Conservation (phyloP, 1,140 invertebrate species). For the Tribolium madens region DNA sequence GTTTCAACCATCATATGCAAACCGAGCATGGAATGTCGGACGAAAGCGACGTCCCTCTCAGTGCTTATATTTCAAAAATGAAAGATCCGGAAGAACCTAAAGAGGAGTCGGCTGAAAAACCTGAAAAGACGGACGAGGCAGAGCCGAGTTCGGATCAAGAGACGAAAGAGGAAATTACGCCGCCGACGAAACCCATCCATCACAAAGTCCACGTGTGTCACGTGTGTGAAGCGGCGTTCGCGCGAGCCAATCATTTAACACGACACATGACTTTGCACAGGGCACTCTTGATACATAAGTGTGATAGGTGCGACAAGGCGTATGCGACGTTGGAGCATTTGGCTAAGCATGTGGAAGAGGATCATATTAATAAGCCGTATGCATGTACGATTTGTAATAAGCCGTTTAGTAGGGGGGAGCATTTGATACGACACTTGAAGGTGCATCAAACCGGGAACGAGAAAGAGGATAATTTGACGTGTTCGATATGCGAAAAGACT, state of each 20-base stretch:
- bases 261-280: conserved; percentile 64
- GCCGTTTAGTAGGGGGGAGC: conserved; percentile 63
- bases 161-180: conserved; percentile 3
- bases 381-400: conserved; percentile 72
- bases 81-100: conserved; percentile 45
- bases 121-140: not conserved
- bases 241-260: conserved; percentile 61
- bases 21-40: conserved; percentile 64
- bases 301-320: conserved; percentile 63
- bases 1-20: conserved; percentile 64
- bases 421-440: conserved; percentile 67
- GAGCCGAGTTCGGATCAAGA: not conserved
- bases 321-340: conserved; percentile 65
- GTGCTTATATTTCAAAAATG: conserved; percentile 48
- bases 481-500: conserved; percentile 63
- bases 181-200: not conserved
- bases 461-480: conserved; percentile 58
- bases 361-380: conserved; percentile 76
- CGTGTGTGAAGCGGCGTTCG: conserved; percentile 62
- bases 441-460: conserved; percentile 58
- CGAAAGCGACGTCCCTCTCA: conserved; percentile 55
- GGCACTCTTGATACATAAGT: conserved; percentile 62
- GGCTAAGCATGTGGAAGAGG: conserved; percentile 72
- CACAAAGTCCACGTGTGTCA: conserved; percentile 61
- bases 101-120: conserved; percentile 12